phyloP scores from a whole-genome alignment of 2,888 invertebrate genomes.

The Timandra comae region DNA sequence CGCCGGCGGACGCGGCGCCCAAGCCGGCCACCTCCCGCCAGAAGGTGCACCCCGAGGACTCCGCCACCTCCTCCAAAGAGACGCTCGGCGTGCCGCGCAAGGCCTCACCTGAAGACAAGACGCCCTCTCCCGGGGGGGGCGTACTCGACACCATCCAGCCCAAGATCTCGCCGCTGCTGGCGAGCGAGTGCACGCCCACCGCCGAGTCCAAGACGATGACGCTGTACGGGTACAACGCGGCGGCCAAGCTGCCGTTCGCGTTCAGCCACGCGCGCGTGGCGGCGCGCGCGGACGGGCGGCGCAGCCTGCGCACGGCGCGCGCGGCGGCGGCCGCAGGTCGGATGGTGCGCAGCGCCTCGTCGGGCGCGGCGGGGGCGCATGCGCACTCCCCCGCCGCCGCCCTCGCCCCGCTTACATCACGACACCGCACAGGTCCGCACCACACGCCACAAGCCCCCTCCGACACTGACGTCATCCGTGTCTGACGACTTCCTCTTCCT shows the following conservation, averaged over 20 bases:
- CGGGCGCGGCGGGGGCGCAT: slow-evolving; percentile 64
- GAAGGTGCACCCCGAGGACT: slow-evolving; percentile 63
- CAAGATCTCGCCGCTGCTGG: slow-evolving; percentile 64
- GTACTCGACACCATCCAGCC: slow-evolving; percentile 53
- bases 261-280: slow-evolving; percentile 59
- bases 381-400: slow-evolving; percentile 46
- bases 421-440: slow-evolving; percentile 8
- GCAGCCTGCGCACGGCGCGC: slow-evolving; percentile 47
- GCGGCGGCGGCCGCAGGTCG: slow-evolving; percentile 49
- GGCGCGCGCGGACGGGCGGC: slow-evolving; percentile 31
- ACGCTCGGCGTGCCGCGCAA: slow-evolving; percentile 46
- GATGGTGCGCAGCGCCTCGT: slow-evolving; percentile 74
- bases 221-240: slow-evolving; percentile 71
- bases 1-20: slow-evolving; percentile 16
- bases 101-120: slow-evolving; percentile 58
- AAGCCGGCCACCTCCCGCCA: slow-evolving; percentile 48
- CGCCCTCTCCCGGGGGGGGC: slow-evolving; percentile 52
- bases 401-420: slow-evolving; percentile 37
- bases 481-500: too few relatives aligned
- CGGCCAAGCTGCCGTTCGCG: slow-evolving; percentile 68
- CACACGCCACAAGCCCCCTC: too few relatives aligned
- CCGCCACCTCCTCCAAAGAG: slow-evolving; percentile 47
- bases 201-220: slow-evolving; percentile 65
- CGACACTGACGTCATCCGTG: too few relatives aligned
- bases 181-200: slow-evolving; percentile 55